These are phyloP conservation scores for Tachina fera DNA, from an alignment of 2,888 invertebrate genomes.

Conservation along the genomic window DNA sequence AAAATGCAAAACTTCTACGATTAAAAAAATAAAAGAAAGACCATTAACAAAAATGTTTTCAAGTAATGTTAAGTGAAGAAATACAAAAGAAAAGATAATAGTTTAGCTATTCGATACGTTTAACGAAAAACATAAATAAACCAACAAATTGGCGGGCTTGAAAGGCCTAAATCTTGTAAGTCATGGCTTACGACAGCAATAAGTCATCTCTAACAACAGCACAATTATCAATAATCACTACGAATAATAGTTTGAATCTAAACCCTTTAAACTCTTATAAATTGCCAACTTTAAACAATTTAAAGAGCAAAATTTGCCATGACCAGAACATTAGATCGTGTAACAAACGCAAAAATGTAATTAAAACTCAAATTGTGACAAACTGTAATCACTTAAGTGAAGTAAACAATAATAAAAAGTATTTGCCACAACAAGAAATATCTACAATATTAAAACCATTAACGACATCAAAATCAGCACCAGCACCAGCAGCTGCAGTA, in stretches of 20 bases:
- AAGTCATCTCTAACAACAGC: constrained; percentile 38
- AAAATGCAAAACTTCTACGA: background rate
- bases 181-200: constrained; percentile 66
- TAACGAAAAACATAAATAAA: background rate
- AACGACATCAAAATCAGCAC: constrained; percentile 9
- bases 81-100: background rate
- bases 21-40: background rate
- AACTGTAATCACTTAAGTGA: constrained; percentile 54
- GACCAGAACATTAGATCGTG: background rate
- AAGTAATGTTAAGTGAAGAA: background rate
- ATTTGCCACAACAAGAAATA: constrained; percentile 55
- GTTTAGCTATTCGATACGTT: background rate
- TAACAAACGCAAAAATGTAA: constrained; percentile 36
- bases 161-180: constrained; percentile 59
- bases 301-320: background rate
- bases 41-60: constrained; percentile 16
- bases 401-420: constrained; percentile 54
- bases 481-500: constrained; percentile 15
- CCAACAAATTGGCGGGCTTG: constrained; percentile 63
- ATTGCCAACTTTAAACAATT: constrained; percentile 1
- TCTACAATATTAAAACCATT: constrained; percentile 33
- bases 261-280: constrained; percentile 11
- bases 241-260: constrained; percentile 12
- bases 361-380: constrained; percentile 57
- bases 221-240: constrained; percentile 21